Evolutionary conservation across 2,113 vertebrate genomes (phyloP).

Genomic region (Dicrurus megarhynchus): DNA sequence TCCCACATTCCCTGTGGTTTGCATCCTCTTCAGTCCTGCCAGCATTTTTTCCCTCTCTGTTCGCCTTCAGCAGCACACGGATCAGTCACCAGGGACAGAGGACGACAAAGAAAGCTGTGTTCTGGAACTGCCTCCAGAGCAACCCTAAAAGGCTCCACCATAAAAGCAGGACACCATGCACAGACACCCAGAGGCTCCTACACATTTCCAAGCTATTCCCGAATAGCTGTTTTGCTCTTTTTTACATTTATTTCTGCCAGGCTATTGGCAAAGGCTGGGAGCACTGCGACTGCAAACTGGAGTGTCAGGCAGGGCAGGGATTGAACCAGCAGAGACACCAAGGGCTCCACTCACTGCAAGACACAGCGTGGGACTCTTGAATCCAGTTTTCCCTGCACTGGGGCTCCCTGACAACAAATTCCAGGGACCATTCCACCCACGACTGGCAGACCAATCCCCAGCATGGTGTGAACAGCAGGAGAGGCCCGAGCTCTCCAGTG

Average conservation of each 20-base stretch:
- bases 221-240: neutral
- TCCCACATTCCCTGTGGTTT: neutral
- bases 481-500: fast-evolving
- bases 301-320: neutral
- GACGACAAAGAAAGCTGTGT: neutral
- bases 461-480: neutral
- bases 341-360: neutral
- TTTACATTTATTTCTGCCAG: neutral
- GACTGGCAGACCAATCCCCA: neutral
- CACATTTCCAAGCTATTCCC: neutral
- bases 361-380: neutral
- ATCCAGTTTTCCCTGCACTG: neutral
- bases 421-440: neutral
- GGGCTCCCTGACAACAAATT: neutral
- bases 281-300: neutral
- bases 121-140: neutral
- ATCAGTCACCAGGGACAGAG: neutral
- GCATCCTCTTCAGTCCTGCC: neutral
- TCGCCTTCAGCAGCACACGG: fast-evolving
- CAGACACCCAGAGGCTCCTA: neutral
- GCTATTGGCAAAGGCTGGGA: neutral
- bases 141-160: neutral
- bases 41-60: neutral
- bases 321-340: neutral
- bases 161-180: neutral